Evolutionary conservation across 1,140 invertebrate genomes (phyloP).

Genomic region (Orchestia grillus): DNA sequence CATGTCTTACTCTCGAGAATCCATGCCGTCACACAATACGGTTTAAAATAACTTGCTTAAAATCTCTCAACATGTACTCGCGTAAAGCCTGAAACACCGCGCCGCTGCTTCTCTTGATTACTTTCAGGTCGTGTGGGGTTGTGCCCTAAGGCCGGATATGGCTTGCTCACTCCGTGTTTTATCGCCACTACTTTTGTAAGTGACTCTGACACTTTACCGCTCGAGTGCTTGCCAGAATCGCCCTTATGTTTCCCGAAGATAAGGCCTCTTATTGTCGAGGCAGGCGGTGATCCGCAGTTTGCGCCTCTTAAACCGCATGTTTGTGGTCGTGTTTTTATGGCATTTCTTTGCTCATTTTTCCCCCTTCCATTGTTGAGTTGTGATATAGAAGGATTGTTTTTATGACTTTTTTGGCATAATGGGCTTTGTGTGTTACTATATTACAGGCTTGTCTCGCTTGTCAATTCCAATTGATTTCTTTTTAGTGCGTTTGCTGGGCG

Average conservation of each 20-base stretch:
- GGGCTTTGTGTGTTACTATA: constrained; percentile 56
- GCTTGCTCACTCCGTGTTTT: constrained; percentile 47
- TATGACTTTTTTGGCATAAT: constrained; percentile 56
- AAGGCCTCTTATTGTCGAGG: constrained; percentile 30
- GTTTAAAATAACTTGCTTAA: constrained; percentile 54
- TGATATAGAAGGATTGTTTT: constrained; percentile 57
- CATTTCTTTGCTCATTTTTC: constrained; percentile 49
- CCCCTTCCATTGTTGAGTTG: constrained; percentile 53
- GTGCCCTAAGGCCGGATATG: constrained; percentile 40
- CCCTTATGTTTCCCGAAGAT: constrained; percentile 36
- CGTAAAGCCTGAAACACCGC: constrained; percentile 48
- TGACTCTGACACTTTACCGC: constrained; percentile 38
- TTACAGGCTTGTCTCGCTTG: constrained; percentile 56
- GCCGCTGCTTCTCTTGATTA: constrained; percentile 26
- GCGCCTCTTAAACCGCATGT: constrained; percentile 50
- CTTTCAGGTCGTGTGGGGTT: constrained; percentile 48
- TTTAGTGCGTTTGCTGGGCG: constrained; percentile 52
- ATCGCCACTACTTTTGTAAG: constrained; percentile 32
- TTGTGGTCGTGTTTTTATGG: constrained; percentile 51
- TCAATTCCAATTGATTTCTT: constrained; percentile 57
- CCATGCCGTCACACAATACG: constrained; percentile 55
- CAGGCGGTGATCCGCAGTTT: not conserved
- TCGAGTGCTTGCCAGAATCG: constrained; percentile 48
- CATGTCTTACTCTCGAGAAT: constrained; percentile 55
- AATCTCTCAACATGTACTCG: constrained; percentile 54